Evolutionary conservation across 2,113 vertebrate genomes (phyloP), one percentile per base, ranked within the genome.

Genomic region (Caloenas nicobarica): DNA sequence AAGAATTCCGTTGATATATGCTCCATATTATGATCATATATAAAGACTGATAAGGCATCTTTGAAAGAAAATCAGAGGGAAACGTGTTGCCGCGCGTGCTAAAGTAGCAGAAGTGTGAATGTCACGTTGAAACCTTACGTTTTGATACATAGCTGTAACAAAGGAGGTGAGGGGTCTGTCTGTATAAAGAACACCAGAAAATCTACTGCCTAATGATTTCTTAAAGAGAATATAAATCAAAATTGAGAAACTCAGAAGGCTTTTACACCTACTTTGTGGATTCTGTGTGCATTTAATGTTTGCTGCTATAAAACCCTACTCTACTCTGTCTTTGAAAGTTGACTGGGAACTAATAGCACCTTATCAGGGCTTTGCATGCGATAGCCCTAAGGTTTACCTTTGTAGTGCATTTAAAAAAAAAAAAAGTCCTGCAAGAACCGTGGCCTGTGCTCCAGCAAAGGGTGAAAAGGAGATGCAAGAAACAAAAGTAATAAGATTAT

Each of bases 171-270:
- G 81, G 89, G 91, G 84, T 90, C 86, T 91, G 82, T 58, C 94
- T 95, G 26, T 88, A 77, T 93, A 93, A 96, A 89, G 85, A 96
- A 91, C 71, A 82, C 81, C 84, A 89, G 73, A 91, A 97, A 96
- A 96, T 95, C 87, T 91, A 96, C 96, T 88, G 87, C 85, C 87
- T 96, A 96, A 96, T 96, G 87, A 96, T 93, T 95, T 96, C 95
- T 95, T 92, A 85, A 96, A 88, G 93, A 82, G 48, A 82, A 58
- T 89, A 95, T 95, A 95, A 95, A 95, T 95, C 95, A 95, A 87
- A 95, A 94, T 56, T 91, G 96, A 89, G 94, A 91, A 65, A 85
- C 62, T 80, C 22, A 0, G 77, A 72, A 93, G 70, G 73, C 62
- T 92, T 91, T 97, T 96, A 92, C 84, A 80, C 73, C 70, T 91